These are phyloP conservation scores for Apogon hyalosoma DNA, from an alignment of 2,797 vertebrate genomes.

Conservation along the genomic window DNA sequence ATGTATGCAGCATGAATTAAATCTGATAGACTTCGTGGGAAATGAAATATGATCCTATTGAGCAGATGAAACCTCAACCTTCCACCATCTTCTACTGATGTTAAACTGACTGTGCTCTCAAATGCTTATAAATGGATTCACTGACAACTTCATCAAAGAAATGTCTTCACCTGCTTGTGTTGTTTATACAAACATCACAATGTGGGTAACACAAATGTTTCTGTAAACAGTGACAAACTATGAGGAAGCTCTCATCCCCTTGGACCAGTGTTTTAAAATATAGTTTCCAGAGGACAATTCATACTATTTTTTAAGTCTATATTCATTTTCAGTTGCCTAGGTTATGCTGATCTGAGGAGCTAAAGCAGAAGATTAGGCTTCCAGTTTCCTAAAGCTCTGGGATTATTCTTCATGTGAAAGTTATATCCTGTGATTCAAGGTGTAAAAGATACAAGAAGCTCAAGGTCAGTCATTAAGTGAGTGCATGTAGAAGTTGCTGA, in stretches of 20 bases:
- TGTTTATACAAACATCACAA: not conserved
- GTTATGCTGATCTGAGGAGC: too few species aligned
- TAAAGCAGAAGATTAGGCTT: too few species aligned
- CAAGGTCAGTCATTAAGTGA: conserved; percentile 1
- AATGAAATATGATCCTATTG: too few species aligned
- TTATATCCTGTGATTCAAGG: conserved; percentile 2
- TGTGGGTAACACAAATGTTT: not conserved
- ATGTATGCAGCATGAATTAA: too few species aligned
- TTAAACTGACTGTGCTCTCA: too few species aligned
- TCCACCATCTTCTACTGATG: too few species aligned
- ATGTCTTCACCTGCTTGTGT: not conserved
- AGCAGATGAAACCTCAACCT: too few species aligned
- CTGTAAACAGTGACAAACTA: conserved; percentile 16
- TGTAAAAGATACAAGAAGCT: conserved; percentile 5
- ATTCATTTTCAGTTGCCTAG: too few species aligned
- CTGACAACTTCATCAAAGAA: not conserved
- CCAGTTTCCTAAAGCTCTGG: not conserved
- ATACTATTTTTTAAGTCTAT: too few species aligned
- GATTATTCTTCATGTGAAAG: conserved; percentile 16
- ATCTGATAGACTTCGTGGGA: too few species aligned
- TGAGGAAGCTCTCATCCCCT: conserved; percentile 15
- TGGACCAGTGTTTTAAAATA: conserved; percentile 10
- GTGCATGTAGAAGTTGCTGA: conserved; percentile 1
- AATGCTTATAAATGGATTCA: too few species aligned
- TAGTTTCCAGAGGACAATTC: conserved; percentile 16